Percentiles rank a stretch among this genome's conserved stretches.
Conservation (phyloP, 1,140 invertebrate genomes). For the Apis florea region DNA sequence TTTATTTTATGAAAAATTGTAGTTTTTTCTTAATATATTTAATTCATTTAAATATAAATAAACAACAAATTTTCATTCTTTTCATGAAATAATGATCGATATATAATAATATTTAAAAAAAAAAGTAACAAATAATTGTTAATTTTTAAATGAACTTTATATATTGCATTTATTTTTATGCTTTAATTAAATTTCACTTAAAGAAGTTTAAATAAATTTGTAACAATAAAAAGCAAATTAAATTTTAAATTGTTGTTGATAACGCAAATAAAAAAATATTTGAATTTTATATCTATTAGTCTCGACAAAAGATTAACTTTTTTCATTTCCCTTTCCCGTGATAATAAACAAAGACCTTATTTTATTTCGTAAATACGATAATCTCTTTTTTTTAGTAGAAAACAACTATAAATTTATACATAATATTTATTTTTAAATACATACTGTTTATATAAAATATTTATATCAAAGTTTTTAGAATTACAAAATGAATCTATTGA, state of each 20-base stretch:
- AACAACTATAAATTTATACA: background rate
- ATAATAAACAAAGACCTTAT: conserved; percentile 41
- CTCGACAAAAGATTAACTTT: background rate
- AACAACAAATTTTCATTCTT: background rate
- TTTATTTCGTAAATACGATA: background rate
- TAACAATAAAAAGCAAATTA: background rate
- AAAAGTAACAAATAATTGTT: too few species aligned
- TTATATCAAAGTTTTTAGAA: background rate
- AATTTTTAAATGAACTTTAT: background rate
- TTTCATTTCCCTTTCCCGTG: conserved; percentile 30
- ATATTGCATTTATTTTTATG: background rate
- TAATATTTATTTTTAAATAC: background rate
- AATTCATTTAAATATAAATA: background rate
- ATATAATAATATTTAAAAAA: background rate
- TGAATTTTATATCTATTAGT: conserved; percentile 32
- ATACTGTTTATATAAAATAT: background rate
- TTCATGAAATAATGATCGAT: background rate
- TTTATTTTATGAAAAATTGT: background rate
- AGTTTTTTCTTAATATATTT: too few species aligned
- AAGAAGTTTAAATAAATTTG: background rate
- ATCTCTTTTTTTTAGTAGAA: background rate
- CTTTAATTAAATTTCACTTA: background rate
- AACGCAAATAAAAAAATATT: conserved; percentile 37
- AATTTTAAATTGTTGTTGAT: conserved; percentile 15
- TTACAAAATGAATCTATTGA: background rate